These are phyloP conservation scores for Dolomedes plantarius DNA, from an alignment of 2,888 invertebrate genomes.

Conservation along the genomic window DNA sequence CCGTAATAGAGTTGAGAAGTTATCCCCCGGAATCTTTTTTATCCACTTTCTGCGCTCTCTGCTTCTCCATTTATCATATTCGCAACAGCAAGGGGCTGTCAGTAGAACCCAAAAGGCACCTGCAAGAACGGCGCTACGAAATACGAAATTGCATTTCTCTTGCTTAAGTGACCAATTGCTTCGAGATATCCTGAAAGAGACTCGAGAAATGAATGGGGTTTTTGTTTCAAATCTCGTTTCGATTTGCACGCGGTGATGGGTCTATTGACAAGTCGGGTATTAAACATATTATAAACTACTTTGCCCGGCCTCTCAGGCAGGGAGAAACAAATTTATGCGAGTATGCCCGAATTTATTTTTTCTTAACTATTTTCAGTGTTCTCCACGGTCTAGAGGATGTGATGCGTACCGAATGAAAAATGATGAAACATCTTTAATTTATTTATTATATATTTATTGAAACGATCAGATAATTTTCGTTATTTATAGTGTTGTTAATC, in stretches of 20 bases:
- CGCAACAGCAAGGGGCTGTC: constrained; percentile 32
- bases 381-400: too few species aligned
- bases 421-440: too few species aligned
- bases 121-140: neutral
- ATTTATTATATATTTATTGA: too few species aligned
- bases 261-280: neutral
- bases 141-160: neutral
- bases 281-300: too few species aligned
- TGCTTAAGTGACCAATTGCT: neutral
- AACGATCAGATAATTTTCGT: too few species aligned
- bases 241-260: neutral
- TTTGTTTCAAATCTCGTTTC: neutral
- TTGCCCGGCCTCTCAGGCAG: too few species aligned
- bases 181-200: neutral
- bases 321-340: too few species aligned
- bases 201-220: neutral
- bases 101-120: neutral
- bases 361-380: too few species aligned
- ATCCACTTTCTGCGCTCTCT: neutral
- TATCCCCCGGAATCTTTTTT: neutral
- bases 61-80: constrained; percentile 16
- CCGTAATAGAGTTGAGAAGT: constrained; percentile 55
- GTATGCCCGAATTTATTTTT: too few species aligned
- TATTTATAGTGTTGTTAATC: too few species aligned
- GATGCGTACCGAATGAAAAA: too few species aligned